Evolutionary conservation across 2,888 invertebrate species (phyloP).

Genomic region (Drosophila prostipennis): DNA sequence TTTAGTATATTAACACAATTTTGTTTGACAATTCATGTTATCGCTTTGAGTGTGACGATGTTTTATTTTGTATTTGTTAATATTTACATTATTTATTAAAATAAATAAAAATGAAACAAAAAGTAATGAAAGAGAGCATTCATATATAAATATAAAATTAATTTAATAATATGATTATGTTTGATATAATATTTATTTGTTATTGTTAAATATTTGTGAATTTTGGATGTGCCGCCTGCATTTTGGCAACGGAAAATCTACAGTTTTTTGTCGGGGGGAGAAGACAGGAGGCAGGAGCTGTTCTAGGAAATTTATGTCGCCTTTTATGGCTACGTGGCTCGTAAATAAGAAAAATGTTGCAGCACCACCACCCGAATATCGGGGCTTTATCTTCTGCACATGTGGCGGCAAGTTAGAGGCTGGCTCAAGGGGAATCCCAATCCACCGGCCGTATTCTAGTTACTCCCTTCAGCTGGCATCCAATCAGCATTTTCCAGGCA

Average conservation of each 20-base stretch:
- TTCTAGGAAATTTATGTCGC: constrained; percentile 69
- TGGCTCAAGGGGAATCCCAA: neutral
- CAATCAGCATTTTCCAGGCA: constrained; percentile 30
- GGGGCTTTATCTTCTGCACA: constrained; percentile 52
- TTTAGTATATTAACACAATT: no score
- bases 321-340: constrained; percentile 75
- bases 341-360: constrained; percentile 78
- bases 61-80: no score
- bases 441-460: constrained; percentile 2
- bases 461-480: constrained; percentile 2
- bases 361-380: constrained; percentile 59
- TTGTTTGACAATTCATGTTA: no score
- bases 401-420: constrained; percentile 31
- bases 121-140: no score
- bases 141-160: no score
- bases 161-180: no score
- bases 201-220: no score
- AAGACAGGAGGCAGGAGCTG: constrained; percentile 27
- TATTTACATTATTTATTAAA: no score
- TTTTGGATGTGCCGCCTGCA: no score
- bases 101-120: no score
- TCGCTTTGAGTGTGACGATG: no score
- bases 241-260: constrained; percentile 31
- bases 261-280: constrained; percentile 27
- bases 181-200: no score